Evolutionary conservation across 2,888 invertebrate species (phyloP).

Genomic region (Rotaria socialis): DNA sequence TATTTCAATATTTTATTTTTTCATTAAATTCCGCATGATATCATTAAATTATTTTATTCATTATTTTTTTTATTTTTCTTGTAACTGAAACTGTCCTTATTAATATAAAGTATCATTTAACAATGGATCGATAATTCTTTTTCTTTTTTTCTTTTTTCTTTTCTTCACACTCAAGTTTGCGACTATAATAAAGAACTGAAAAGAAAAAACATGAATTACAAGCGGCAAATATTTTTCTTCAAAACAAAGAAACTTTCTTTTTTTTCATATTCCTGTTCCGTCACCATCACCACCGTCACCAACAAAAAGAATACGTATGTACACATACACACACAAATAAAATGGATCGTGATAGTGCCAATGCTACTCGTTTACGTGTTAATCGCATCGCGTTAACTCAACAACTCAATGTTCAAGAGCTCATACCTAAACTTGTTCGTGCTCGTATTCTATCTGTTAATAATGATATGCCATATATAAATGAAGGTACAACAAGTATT

Average conservation of each 20-base stretch:
- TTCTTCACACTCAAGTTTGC: neutral
- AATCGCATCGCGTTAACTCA: constrained; percentile 2
- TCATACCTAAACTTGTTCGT: neutral
- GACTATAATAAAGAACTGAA: too few relatives aligned
- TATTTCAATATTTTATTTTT: too few relatives aligned
- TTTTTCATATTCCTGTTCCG: neutral
- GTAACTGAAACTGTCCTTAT: too few relatives aligned
- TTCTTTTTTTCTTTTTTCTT: neutral
- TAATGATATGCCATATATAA: neutral
- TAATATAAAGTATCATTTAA: too few relatives aligned
- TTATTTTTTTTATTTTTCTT: too few relatives aligned
- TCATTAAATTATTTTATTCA: too few relatives aligned
- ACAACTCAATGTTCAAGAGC: neutral
- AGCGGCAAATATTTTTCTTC: neutral
- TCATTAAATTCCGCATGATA: too few relatives aligned
- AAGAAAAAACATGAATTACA: neutral
- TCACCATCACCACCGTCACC: neutral
- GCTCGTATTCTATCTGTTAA: neutral
- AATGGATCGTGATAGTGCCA: constrained; percentile 5
- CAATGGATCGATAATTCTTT: neutral
- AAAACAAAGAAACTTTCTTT: neutral
- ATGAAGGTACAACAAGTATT: neutral
- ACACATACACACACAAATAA: neutral
- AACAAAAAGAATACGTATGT: neutral
- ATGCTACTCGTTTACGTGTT: neutral